Evolutionary conservation across 2,797 vertebrate genomes (phyloP), one percentile per base, ranked within the genome.

Genomic region (Hippoglossus hippoglossus): DNA sequence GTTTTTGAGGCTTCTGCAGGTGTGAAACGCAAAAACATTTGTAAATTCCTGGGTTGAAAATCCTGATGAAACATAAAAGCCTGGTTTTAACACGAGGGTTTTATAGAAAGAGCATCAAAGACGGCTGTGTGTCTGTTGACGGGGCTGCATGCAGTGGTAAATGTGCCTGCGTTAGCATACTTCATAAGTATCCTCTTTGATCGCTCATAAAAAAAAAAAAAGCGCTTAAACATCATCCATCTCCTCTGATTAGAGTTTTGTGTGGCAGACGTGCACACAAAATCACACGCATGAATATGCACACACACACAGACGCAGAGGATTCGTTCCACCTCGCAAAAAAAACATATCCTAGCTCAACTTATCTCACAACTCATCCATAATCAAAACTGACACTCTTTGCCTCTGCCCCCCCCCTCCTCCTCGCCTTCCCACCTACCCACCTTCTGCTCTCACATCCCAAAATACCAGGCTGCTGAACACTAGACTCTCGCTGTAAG

Each of bases 301-400:
- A 39, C 46, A 19, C 51, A 34, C 31, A 51, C 52, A 53, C 52
- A 51, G n/a, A 75, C 59, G 53, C 62, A 73, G 58, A 8, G 16
- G 3, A 57, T 64, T 79, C 39, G 18, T 51, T 76, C 61, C 62
- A 67, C 57, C 67, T 58, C 67, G 79, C 63, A 71, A 82, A 41
- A 39, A 82, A 77, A 87, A 85, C 85, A 89, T 80, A 83, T 87
- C 79, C 77, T 63, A 64, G 75, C 84, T 85, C 80, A 84, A 76
- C 85, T 88, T 83, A 91, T 91, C 77, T 85, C 74, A 75, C 75
- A 88, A 77, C 80, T 90, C 89, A 91, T 88, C 80, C 89, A 83
- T 90, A 91, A 93, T 91, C 82, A 90, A 87, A 91, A 84, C 63
- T 90, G 90, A 92, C 91, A 88, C 61, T 77, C 55, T 71, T 73